Conservation (phyloP, 1,140 invertebrate genomes). For the Drosophila ananassae region DNA sequence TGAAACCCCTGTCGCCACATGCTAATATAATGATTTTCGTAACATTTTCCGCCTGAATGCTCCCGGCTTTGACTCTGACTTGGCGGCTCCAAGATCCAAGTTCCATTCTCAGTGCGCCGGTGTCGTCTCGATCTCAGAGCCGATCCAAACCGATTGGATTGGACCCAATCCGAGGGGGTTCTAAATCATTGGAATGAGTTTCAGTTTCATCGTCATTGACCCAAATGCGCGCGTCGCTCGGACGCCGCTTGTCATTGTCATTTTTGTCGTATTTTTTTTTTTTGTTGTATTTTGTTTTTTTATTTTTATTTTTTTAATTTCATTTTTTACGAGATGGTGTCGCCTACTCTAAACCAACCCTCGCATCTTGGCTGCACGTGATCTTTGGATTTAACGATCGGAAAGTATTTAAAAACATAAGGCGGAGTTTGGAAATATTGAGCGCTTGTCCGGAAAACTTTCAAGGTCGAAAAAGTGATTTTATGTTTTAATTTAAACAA, state of each 20-base stretch:
- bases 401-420: not conserved
- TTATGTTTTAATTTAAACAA: not conserved
- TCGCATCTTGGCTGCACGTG: slow-evolving; percentile 1
- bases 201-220: slow-evolving; percentile 77
- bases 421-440: not conserved
- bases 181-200: slow-evolving; percentile 74
- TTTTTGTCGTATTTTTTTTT: slow-evolving; percentile 10
- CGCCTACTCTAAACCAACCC: slow-evolving; percentile 35
- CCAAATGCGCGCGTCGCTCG: slow-evolving; percentile 74
- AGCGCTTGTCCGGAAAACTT: not conserved
- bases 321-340: slow-evolving; percentile 26
- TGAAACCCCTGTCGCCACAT: slow-evolving; percentile 68
- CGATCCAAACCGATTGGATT: slow-evolving; percentile 14
- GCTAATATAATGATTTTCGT: slow-evolving; percentile 76
- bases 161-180: slow-evolving; percentile 41
- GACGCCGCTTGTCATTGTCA: slow-evolving; percentile 78
- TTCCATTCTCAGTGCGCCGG: slow-evolving; percentile 24
- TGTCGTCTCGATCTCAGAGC: slow-evolving; percentile 31
- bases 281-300: slow-evolving; percentile 13
- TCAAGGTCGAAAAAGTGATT: not conserved
- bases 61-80: slow-evolving; percentile 29
- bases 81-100: slow-evolving; percentile 21
- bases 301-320: slow-evolving; percentile 8
- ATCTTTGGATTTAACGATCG: not conserved
- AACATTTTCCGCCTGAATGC: slow-evolving; percentile 80